Evolutionary conservation across 2,797 vertebrate species (phyloP), one percentile per base, ranked within the genome.

Genomic region (Syngnathus acus): DNA sequence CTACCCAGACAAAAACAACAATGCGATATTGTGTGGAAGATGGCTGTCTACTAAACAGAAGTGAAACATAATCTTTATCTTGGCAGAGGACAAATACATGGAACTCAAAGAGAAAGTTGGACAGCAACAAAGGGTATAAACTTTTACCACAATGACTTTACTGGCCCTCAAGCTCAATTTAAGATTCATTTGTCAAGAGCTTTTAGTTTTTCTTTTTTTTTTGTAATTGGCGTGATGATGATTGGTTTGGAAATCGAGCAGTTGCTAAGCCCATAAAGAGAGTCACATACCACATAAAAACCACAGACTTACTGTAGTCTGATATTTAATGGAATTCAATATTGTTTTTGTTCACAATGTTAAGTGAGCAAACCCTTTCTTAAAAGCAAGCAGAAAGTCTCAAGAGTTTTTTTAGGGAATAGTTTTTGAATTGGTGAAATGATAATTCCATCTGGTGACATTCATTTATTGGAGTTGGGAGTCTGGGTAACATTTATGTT

Each of bases 101-200:
- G 9, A 39, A 19, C 37, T 42, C 40, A 45, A 47, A 58, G 40
- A 26, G n/a, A 67, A 70, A 26, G 23, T 16, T 62, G 43, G 19
- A 9, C 5, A 14, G 61, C 47, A 58, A 66, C 40, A 65, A 65
- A 64, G 65, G 9, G 60, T 63, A 62, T 23, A 14, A 60, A 68
- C 66, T 62, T 32, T 48, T 74, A 69, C 37, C 66, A 76, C 55
- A 26, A 9, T 23, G 53, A 54, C 53, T 54, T 54, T 62, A 39
- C 62, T 71, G 63, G 64, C 73, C 65, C 74, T 78, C 74, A 71
- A 69, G 82, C 72, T 37, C 68, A 72, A 75, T 84, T 78, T 78
- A 74, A 75, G 70, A 87, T 82, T 79, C 57, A 89, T 89, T 87
- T 82, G 81, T 83, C 77, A 68, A 67, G 75, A 75, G 73, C 70